Evolutionary conservation across 2,888 invertebrate genomes (phyloP).

Genomic region (Lacanobia oleracea): DNA sequence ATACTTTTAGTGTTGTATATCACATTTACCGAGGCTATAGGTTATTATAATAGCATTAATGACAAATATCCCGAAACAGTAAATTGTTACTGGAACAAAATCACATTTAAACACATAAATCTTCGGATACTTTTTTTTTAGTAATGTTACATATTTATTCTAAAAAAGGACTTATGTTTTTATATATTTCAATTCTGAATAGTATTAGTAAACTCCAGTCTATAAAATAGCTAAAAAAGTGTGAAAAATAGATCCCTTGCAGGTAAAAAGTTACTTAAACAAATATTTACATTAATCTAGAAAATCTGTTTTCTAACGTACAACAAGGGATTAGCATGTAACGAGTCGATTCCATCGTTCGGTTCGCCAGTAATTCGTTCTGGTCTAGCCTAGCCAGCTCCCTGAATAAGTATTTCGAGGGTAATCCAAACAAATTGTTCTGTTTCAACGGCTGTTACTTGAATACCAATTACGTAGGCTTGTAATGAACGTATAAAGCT

Average conservation of each 20-base stretch:
- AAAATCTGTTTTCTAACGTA: conserved; percentile 3
- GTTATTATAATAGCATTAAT: too few relatives aligned
- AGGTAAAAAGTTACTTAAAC: not conserved
- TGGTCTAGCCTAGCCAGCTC: conserved; percentile 23
- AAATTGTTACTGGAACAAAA: too few relatives aligned
- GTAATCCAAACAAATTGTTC: conserved; percentile 56
- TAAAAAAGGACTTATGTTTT: too few relatives aligned
- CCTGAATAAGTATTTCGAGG: conserved; percentile 45
- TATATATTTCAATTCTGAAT: too few relatives aligned
- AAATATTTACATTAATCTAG: not conserved
- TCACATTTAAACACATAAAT: too few relatives aligned
- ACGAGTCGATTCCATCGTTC: conserved; percentile 18
- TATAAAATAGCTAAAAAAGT: not conserved
- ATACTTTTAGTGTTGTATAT: too few relatives aligned
- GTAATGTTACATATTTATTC: too few relatives aligned
- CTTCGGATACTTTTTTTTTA: too few relatives aligned
- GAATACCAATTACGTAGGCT: conserved; percentile 45
- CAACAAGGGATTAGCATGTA: not conserved
- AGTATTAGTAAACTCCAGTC: too few relatives aligned
- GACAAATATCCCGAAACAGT: too few relatives aligned
- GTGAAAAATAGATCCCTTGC: too few relatives aligned
- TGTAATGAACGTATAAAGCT: conserved; percentile 9
- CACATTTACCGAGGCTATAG: too few relatives aligned
- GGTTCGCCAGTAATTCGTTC: conserved; percentile 34
- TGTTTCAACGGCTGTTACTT: conserved; percentile 50